Base-by-base conservation (phyloP, 1,140 invertebrate genomes). In the Pissodes strobi region DNA sequence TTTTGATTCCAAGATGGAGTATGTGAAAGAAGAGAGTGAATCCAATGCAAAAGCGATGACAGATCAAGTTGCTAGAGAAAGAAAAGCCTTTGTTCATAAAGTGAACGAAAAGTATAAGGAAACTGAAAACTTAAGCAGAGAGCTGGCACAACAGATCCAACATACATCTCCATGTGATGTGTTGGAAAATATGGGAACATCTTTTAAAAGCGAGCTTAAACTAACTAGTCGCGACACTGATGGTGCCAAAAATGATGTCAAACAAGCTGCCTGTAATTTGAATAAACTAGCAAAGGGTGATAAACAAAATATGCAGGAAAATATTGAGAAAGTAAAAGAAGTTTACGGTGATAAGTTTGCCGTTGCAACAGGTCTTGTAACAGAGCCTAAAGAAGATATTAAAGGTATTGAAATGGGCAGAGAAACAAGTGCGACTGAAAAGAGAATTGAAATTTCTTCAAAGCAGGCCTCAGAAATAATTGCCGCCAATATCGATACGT, bases 51-150 rank as follows among this genome's bases (percentile, higher is more conserved):
- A 57, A 19, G 53, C 41, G 13, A 15, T 45, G 2, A n/a, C 15
- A 1, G 45, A 64, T 37, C 1, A 15, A 30, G 22, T 38, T 25
- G 48, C n/a, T 17, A 38, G 64, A 18, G 27, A 63, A 59, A 19
- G 15, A n/a, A 59, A 53, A 19, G 17, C 56, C 23, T 59, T 67
- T 22, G 30, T 58, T 34, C 43, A 67, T 19, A 67, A 58, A 56
- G 63, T 69, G 9, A 61, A 67, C 23, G 64, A 63, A 19, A 69
- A 69, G 48, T 66, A 60, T 30, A 69, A 58, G 15, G 58, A 58
- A 21, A 66, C 63, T 6, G 66, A 66, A 43, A 30, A 67, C 51
- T 19, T 67, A 10, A 45, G 45, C 43, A 45, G 62, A 39, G 59
- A 69, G 60, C 13, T 63, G 3, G 18, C 39, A n/a, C n/a, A n/a